Conservation (phyloP, 2,888 invertebrate genomes). For the Carterocephalus palaemon region DNA sequence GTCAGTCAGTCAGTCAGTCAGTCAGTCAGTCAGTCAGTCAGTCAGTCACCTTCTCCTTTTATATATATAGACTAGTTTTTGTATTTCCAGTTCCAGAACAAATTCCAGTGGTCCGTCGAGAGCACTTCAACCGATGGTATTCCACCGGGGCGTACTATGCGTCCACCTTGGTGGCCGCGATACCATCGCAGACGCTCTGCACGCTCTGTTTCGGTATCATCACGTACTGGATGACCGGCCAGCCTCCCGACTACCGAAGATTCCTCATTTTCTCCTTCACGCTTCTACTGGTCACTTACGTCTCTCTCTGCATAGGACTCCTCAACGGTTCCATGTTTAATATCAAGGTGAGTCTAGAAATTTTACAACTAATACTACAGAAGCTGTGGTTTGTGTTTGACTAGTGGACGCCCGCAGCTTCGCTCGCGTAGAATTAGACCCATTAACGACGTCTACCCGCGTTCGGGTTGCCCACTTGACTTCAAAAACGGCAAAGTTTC, state of each 20-base stretch:
- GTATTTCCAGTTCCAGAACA: conserved; percentile 86
- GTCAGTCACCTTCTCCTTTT: no score
- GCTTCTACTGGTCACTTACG: conserved; percentile 87
- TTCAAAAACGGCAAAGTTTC: no score
- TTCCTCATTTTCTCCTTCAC: conserved; percentile 85
- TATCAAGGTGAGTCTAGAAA: conserved; percentile 80
- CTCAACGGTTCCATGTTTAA: conserved; percentile 90
- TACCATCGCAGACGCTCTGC: conserved; percentile 88
- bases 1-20: no score
- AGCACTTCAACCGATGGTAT: conserved; percentile 95
- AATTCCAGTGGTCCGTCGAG: conserved; percentile 87
- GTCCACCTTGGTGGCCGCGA: conserved; percentile 87
- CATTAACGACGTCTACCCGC: no score
- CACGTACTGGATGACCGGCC: conserved; percentile 92
- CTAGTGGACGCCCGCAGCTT: no score
- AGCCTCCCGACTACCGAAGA: conserved; percentile 86
- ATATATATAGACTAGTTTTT: conserved; percentile 6
- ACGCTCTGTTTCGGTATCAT: conserved; percentile 87
- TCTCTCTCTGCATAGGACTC: conserved; percentile 91
- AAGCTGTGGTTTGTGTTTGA: no score
- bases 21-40: no score
- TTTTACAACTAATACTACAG: no score
- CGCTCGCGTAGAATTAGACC: no score
- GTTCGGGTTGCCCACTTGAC: no score
- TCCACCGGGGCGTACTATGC: conserved; percentile 89